Evolutionary conservation across 2,888 invertebrate genomes (phyloP).

Genomic region (Hemistola chrysoprasaria): DNA sequence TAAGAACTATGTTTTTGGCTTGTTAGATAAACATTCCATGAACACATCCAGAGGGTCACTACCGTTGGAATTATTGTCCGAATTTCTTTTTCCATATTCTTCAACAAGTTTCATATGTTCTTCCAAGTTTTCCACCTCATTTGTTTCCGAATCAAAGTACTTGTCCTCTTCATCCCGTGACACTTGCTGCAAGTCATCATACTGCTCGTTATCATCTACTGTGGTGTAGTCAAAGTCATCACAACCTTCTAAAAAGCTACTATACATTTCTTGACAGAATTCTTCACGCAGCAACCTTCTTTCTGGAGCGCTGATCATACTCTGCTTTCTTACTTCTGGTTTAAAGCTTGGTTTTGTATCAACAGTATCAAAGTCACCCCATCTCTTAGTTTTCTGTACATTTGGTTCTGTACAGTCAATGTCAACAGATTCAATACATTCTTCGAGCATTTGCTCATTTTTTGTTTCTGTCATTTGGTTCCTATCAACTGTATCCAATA

Average conservation of each 20-base stretch:
- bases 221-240: constrained; percentile 93
- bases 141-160: constrained; percentile 93
- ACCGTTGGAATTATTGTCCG: constrained; percentile 35
- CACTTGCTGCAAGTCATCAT: constrained; percentile 87
- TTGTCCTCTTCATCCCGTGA: constrained; percentile 92
- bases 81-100: constrained; percentile 53
- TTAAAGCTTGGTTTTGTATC: constrained; percentile 52
- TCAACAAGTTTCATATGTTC: constrained; percentile 66
- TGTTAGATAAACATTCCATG: constrained; percentile 83
- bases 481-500: constrained; percentile 91
- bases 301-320: constrained; percentile 80
- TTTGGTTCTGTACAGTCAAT: constrained; percentile 31
- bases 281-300: constrained; percentile 87
- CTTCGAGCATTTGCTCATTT: constrained; percentile 83
- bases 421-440: constrained; percentile 68
- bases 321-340: constrained; percentile 54
- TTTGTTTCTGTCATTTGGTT: constrained; percentile 84
- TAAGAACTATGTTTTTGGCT: constrained; percentile 37
- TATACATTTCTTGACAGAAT: constrained; percentile 92
- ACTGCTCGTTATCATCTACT: constrained; percentile 91
- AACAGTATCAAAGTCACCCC: constrained; percentile 82
- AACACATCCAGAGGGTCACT: constrained; percentile 88
- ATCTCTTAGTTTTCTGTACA: constrained; percentile 40
- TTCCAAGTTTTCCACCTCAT: constrained; percentile 77
- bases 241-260: constrained; percentile 90